Conservation (phyloP, 2,113 vertebrate species). For the Lasiurus cinereus region DNA sequence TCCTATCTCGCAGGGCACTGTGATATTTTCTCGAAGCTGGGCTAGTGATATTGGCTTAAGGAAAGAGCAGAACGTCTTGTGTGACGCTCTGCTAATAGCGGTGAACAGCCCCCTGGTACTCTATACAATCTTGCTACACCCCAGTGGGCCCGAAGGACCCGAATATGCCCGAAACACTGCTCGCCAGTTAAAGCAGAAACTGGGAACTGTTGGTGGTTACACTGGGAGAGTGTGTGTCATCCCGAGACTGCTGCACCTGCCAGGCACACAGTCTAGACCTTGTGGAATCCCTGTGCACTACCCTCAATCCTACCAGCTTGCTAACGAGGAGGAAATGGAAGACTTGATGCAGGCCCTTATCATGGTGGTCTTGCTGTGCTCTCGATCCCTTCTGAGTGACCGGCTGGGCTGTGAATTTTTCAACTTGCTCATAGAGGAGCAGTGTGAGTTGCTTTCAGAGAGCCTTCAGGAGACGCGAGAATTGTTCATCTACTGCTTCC, state of each 20-base stretch:
- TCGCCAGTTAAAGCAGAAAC: constrained; percentile 81
- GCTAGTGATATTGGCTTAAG: constrained; percentile 82
- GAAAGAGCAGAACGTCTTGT: constrained; percentile 76
- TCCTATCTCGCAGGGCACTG: constrained; percentile 64
- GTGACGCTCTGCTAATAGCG: constrained; percentile 83
- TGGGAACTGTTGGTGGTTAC: constrained; percentile 84
- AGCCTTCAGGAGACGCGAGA: constrained; percentile 78
- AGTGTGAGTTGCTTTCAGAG: constrained; percentile 79
- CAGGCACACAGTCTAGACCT: background rate
- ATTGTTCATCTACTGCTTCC: constrained; percentile 87
- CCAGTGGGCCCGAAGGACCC: background rate
- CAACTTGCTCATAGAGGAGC: constrained; percentile 80
- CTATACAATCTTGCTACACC: constrained; percentile 69
- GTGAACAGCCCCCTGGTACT: constrained; percentile 70
- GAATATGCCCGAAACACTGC: constrained; percentile 74
- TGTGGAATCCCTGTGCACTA: constrained; percentile 45
- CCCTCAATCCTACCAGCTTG: constrained; percentile 73
- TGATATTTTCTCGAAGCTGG: constrained; percentile 88
- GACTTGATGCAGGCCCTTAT: constrained; percentile 76
- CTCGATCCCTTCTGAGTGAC: constrained; percentile 81
- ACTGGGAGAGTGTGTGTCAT: constrained; percentile 81
- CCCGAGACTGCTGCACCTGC: constrained; percentile 73
- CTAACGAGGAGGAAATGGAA: constrained; percentile 31
- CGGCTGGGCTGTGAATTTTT: constrained; percentile 80
- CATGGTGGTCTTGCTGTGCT: constrained; percentile 71